phyloP scores from a whole-genome alignment of 1,140 invertebrate species.

The Papilio helenus region DNA sequence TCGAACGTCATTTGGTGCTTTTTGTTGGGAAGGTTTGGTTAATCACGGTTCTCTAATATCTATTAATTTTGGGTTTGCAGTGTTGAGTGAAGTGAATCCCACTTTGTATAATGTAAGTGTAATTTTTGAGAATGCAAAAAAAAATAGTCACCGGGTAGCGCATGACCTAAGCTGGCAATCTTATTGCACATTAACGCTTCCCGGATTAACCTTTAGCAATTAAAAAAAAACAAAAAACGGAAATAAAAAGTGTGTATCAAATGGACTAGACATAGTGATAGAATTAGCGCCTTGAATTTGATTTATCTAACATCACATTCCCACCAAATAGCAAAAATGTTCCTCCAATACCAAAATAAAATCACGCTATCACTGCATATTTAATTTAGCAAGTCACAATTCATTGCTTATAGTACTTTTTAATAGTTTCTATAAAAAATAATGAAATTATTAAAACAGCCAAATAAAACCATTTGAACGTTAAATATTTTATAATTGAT shows the following conservation, averaged over 20 bases:
- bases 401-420: constrained; percentile 71
- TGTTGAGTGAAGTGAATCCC: constrained; percentile 79
- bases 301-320: constrained; percentile 14
- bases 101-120: constrained; percentile 74
- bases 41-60: constrained; percentile 63
- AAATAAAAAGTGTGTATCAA: background rate
- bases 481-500: constrained; percentile 30
- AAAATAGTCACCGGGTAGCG: constrained; percentile 74
- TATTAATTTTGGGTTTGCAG: constrained; percentile 81
- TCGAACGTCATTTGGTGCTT: constrained; percentile 46
- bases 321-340: constrained; percentile 46
- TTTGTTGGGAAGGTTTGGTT: constrained; percentile 59
- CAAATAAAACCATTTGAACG: constrained; percentile 13
- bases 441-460: constrained; percentile 30
- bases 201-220: constrained; percentile 48
- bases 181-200: constrained; percentile 71
- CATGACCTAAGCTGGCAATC: constrained; percentile 72
- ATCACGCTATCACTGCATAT: constrained; percentile 70
- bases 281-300: constrained; percentile 13
- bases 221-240: background rate
- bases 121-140: constrained; percentile 76
- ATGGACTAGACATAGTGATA: constrained; percentile 22
- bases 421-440: constrained; percentile 37
- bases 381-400: constrained; percentile 65
- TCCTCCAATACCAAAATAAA: constrained; percentile 50